Evolutionary conservation across 1,140 invertebrate genomes (phyloP).

Genomic region (Drosophila pruinosa): DNA sequence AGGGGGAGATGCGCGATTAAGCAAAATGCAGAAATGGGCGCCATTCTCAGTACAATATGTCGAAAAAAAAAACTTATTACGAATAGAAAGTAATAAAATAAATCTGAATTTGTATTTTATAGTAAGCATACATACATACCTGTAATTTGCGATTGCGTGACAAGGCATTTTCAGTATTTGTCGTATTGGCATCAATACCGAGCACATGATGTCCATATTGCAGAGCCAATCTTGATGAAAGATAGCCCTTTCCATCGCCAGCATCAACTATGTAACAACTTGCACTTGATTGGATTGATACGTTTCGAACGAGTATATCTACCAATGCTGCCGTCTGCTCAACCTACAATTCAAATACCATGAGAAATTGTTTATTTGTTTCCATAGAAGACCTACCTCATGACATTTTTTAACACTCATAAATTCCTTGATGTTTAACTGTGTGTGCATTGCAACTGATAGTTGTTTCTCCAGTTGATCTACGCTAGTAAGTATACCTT

Average conservation of each 20-base stretch:
- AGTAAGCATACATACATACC: constrained; percentile 79
- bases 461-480: constrained; percentile 52
- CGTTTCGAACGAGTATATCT: constrained; percentile 53
- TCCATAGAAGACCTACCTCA: constrained; percentile 85
- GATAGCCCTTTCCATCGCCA: constrained; percentile 93
- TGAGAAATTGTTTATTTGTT: background rate
- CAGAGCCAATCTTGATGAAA: constrained; percentile 89
- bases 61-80: constrained; percentile 42
- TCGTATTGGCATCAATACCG: constrained; percentile 89
- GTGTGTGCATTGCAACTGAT: constrained; percentile 46
- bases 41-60: constrained; percentile 23
- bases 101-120: constrained; percentile 59
- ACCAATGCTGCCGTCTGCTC: constrained; percentile 84
- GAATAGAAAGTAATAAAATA: constrained; percentile 60
- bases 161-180: constrained; percentile 87
- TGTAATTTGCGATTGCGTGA: constrained; percentile 86
- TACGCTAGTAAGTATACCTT: constrained; percentile 77
- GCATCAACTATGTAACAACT: constrained; percentile 88
- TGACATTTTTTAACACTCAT: constrained; percentile 93
- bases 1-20: constrained; percentile 97
- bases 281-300: background rate
- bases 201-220: constrained; percentile 89
- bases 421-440: constrained; percentile 85
- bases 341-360: constrained; percentile 73
- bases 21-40: background rate